Evolutionary conservation across 37 sponge, comb jelly and placozoan genomes (phyloP).

Genomic region (Halichondria panicea): DNA sequence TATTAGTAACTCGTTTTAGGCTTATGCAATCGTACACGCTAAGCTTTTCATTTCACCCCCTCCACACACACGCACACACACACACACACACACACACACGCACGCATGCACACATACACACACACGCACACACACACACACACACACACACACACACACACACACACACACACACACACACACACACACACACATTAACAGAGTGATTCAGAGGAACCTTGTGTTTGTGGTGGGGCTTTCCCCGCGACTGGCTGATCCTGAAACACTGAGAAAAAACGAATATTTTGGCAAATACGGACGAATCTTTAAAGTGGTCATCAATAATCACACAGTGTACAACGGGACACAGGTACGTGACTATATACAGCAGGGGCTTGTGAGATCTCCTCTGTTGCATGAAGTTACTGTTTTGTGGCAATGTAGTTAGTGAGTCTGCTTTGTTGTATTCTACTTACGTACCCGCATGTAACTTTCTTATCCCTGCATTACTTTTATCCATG

Average conservation of each 20-base stretch:
- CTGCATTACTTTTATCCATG: neutral
- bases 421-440: too few relatives aligned
- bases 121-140: conserved; percentile 37
- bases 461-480: neutral
- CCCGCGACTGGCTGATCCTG: conserved; percentile 86
- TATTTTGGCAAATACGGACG: conserved; percentile 92
- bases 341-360: conserved; percentile 65
- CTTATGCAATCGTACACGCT: too few relatives aligned
- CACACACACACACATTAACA: too few relatives aligned
- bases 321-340: conserved; percentile 79
- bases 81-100: too few relatives aligned
- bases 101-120: conserved; percentile 29
- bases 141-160: conserved; percentile 21
- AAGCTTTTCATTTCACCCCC: too few relatives aligned
- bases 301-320: conserved; percentile 88
- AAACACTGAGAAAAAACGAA: conserved; percentile 86
- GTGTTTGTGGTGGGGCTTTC: conserved; percentile 96
- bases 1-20: too few relatives aligned
- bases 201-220: conserved; percentile 91
- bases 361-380: too few relatives aligned
- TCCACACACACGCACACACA: too few relatives aligned
- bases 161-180: conserved; percentile 7
- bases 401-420: too few relatives aligned
- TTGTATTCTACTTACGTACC: neutral
- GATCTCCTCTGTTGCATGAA: too few relatives aligned